Evolutionary conservation across 1,140 invertebrate genomes (phyloP), one percentile per base, ranked within the genome.

Genomic region (Zaprionus capensis): DNA sequence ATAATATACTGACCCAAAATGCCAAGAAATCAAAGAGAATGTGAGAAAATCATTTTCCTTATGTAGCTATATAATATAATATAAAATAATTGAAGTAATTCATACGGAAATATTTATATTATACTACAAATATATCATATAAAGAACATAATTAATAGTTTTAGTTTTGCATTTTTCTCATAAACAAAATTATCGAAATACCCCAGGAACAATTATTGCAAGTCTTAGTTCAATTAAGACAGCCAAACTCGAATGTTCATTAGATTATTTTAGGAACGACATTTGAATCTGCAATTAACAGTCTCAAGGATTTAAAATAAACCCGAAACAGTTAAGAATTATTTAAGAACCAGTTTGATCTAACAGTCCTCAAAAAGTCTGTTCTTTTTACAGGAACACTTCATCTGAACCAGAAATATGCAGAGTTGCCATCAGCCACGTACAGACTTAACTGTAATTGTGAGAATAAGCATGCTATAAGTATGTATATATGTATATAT

Each of bases 381-480:
- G 12, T 11, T 17, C 31, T 34, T 34, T 34, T 9, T 11, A 34
- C 31, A 34, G 31, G 9, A 34, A 9, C 2, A 5, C 20, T 24
- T 51, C 1, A n/a, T 12, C 38, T 24, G 36, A 55, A 44, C 2
- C 55, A 59, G 20, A 58, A 59, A 59, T 51, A 59, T 38, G 66
- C 56, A 59, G 46, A 70, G 31, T 61, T 59, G 20, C 66, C 41
- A 49, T 14, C 57, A 70, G 57, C 28, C 15, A 49, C 57, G 26
- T 6, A 22, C 1, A 31, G 41, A 2, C 41, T 9, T 61, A 15
- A 44, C 12, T 61, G 14, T 61, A 61, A n/a, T 28, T 26, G 53
- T 56, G 5, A 4, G 24, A 15, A 17, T 28, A 56, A 28, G 24
- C 26, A 56, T 58, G 28, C 31, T 34, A 22, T 31, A 17, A 63